phyloP scores from a whole-genome alignment of 2,888 invertebrate genomes.

The Limnephilus marmoratus region DNA sequence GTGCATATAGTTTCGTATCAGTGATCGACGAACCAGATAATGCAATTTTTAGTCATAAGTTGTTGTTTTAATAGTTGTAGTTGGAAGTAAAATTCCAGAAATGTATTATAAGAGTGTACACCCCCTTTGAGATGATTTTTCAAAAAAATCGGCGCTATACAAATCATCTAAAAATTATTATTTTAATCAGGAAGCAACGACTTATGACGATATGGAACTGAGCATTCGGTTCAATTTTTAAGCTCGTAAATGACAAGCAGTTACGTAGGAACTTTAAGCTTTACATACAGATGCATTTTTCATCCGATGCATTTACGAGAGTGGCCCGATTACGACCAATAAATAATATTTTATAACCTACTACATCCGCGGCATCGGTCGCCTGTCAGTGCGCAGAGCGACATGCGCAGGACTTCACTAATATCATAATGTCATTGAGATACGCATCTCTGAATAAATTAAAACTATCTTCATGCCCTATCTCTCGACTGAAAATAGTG shows the following conservation, averaged over 20 bases:
- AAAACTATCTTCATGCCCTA: not conserved
- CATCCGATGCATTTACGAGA: slow-evolving; percentile 25
- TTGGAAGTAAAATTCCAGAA: too few species aligned
- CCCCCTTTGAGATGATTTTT: too few species aligned
- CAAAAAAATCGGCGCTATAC: too few species aligned
- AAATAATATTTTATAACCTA: slow-evolving; percentile 33
- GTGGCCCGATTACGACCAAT: slow-evolving; percentile 26
- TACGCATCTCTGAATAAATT: slow-evolving; percentile 22
- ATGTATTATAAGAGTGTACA: too few species aligned
- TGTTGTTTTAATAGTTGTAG: too few species aligned
- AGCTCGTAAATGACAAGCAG: not conserved
- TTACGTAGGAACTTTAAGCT: not conserved
- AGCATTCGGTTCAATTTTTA: not conserved
- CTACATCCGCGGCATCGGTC: slow-evolving; percentile 41
- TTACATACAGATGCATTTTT: slow-evolving; percentile 10
- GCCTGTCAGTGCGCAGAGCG: not conserved
- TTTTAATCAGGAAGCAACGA: not conserved
- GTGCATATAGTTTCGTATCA: too few species aligned
- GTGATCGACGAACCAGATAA: too few species aligned
- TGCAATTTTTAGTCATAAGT: too few species aligned
- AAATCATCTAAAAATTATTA: too few species aligned
- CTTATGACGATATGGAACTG: not conserved
- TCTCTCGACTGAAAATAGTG: not conserved
- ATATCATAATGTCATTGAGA: slow-evolving; percentile 13
- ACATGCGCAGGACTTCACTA: not conserved